A percentile compares a stretch with the other conserved stretches of the same genome.
These are phyloP conservation scores for Thunnus thynnus DNA, from an alignment of 2,113 vertebrate species.

Conservation along the genomic window DNA sequence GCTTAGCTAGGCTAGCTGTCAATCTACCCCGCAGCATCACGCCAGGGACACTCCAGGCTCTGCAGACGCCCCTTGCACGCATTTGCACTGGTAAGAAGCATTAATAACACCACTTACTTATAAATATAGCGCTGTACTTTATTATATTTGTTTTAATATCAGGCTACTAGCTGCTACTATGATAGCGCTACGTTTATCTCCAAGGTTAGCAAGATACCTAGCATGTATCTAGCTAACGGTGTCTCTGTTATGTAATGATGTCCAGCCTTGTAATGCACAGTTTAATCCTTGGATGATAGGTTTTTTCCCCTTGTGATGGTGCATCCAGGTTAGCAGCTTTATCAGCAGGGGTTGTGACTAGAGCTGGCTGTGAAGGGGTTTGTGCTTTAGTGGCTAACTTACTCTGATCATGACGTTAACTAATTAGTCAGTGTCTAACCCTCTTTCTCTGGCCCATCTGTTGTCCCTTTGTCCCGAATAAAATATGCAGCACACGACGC, in stretches of 20 bases:
- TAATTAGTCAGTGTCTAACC: neutral
- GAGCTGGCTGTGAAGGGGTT: neutral
- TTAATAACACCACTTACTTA: neutral
- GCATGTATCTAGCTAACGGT: conserved; percentile 41
- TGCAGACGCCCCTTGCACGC: conserved; percentile 24
- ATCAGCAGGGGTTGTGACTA: neutral
- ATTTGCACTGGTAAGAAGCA: conserved; percentile 53
- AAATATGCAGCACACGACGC: conserved; percentile 8
- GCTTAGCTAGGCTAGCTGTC: conserved; percentile 66
- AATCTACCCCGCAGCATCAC: conserved; percentile 55
- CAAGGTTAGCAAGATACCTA: conserved; percentile 57
- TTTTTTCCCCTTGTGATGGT: neutral
- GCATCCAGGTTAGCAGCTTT: neutral
- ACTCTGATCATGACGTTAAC: neutral
- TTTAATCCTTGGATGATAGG: conserved; percentile 37
- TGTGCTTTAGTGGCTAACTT: neutral
- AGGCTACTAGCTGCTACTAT: neutral
- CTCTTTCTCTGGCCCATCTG: conserved; percentile 54
- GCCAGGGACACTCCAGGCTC: conserved; percentile 46
- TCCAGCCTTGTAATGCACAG: conserved; percentile 27
- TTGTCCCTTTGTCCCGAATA: conserved; percentile 66
- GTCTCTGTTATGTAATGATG: conserved; percentile 67
- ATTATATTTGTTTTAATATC: neutral
- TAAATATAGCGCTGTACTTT: neutral
- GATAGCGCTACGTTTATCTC: neutral